Conservation (phyloP, 2,797 vertebrate genomes). For the Neopelma chrysocephalum region DNA sequence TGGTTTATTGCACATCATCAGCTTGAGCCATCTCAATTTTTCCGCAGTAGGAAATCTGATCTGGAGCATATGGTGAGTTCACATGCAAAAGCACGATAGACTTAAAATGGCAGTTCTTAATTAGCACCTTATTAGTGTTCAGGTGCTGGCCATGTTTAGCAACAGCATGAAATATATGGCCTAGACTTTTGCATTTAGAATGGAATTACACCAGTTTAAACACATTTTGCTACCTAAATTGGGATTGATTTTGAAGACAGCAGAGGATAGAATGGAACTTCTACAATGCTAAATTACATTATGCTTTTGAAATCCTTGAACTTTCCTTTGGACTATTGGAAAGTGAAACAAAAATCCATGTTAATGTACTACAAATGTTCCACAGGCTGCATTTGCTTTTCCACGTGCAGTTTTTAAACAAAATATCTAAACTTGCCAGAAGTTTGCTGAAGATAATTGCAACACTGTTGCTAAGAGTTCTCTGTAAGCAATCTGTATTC, state of each 20-base stretch:
- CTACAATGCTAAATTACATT: not conserved
- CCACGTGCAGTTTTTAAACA: not conserved
- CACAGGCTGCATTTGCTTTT: not conserved
- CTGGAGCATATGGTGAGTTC: slow-evolving; percentile 50
- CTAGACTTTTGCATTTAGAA: not conserved
- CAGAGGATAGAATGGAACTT: not conserved
- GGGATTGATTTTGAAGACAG: not conserved
- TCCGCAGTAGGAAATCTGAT: slow-evolving; percentile 23
- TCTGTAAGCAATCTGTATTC: slow-evolving; percentile 3
- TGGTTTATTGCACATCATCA: not conserved
- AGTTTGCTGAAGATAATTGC: slow-evolving; percentile 35
- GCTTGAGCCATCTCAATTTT: not conserved
- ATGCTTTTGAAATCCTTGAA: not conserved
- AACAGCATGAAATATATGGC: slow-evolving; percentile 10
- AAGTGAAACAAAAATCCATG: not conserved
- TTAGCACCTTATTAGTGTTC: slow-evolving; percentile 57
- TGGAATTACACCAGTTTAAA: not conserved
- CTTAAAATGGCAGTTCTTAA: slow-evolving; percentile 62
- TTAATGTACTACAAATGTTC: not conserved
- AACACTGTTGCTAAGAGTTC: not conserved
- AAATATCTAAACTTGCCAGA: not conserved
- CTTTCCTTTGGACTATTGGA: not conserved
- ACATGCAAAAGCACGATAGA: not conserved
- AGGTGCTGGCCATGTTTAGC: slow-evolving; percentile 37
- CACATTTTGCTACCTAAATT: not conserved